A percentile compares a stretch with the other conserved stretches of the same genome.
These are phyloP conservation scores for Drosophila parvula DNA, from an alignment of 1,140 invertebrate genomes.

Conservation along the genomic window DNA sequence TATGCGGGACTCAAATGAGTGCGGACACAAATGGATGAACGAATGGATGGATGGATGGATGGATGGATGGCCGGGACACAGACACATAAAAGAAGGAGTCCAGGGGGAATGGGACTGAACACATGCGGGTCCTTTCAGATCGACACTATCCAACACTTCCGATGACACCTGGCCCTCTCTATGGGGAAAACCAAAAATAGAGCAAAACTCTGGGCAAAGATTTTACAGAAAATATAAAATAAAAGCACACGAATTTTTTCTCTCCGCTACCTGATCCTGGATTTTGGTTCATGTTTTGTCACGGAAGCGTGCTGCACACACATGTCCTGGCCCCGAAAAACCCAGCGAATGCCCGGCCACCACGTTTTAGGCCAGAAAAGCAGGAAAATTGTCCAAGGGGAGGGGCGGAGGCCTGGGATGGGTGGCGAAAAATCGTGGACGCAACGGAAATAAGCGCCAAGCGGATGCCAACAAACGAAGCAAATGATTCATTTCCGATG, in stretches of 20 bases:
- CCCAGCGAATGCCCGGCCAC: conserved; percentile 13
- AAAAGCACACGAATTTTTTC: background rate
- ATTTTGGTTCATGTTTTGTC: conserved; percentile 65
- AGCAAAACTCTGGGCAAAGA: conserved; percentile 27
- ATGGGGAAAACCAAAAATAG: background rate
- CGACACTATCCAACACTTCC: conserved; percentile 38
- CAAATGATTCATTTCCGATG: conserved; percentile 84
- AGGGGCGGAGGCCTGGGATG: background rate
- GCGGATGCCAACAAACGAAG: conserved; percentile 84
- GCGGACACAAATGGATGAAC: conserved; percentile 62
- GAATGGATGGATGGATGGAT: conserved; percentile 30
- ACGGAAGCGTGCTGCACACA: conserved; percentile 79
- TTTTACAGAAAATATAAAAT: background rate
- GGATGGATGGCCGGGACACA: conserved; percentile 13
- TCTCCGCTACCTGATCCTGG: conserved; percentile 23
- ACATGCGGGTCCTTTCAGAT: conserved; percentile 35
- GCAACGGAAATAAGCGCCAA: conserved; percentile 83
- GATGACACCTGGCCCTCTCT: conserved; percentile 6
- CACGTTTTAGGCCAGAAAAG: conserved; percentile 48
- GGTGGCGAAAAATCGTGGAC: conserved; percentile 18
- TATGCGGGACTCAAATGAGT: conserved; percentile 84
- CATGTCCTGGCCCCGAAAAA: conserved; percentile 61
- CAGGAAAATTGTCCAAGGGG: background rate
- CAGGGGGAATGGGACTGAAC: background rate
- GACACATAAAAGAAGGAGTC: conserved; percentile 30